Evolutionary conservation across 2,797 vertebrate species (phyloP).

Genomic region (Sparus aurata): DNA sequence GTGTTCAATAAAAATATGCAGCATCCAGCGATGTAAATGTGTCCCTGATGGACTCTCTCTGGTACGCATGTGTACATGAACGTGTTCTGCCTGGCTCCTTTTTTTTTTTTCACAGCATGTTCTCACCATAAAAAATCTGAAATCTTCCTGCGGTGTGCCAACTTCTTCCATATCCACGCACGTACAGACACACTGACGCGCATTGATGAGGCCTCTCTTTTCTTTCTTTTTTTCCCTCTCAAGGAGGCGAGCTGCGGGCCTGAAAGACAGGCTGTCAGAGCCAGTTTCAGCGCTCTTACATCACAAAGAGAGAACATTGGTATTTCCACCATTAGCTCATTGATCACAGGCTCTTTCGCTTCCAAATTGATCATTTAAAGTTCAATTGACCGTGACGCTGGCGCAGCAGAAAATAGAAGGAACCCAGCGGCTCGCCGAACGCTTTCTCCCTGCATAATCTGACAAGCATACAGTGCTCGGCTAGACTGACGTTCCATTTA

Average conservation of each 20-base stretch:
- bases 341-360: constrained; percentile 63
- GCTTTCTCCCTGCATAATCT: constrained; percentile 41
- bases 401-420: constrained; percentile 61
- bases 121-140: constrained; percentile 68
- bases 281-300: constrained; percentile 52
- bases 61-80: constrained; percentile 53
- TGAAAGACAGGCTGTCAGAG: constrained; percentile 72
- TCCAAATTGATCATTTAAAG: constrained; percentile 76
- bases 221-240: background rate
- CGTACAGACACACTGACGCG: constrained; percentile 38
- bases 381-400: constrained; percentile 68
- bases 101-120: constrained; percentile 62
- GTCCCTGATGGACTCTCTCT: constrained; percentile 62
- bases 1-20: constrained; percentile 78
- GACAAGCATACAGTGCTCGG: constrained; percentile 38
- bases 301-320: constrained; percentile 68
- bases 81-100: constrained; percentile 53
- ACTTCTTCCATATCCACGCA: constrained; percentile 60
- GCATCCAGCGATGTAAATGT: constrained; percentile 65
- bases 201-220: constrained; percentile 21
- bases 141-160: constrained; percentile 57
- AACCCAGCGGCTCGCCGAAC: constrained; percentile 29
- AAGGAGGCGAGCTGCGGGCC: constrained; percentile 24
- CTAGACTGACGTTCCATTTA: constrained; percentile 40
- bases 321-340: constrained; percentile 73